phyloP scores from a whole-genome alignment of 2,113 vertebrate species.

The Loxodonta africana region DNA sequence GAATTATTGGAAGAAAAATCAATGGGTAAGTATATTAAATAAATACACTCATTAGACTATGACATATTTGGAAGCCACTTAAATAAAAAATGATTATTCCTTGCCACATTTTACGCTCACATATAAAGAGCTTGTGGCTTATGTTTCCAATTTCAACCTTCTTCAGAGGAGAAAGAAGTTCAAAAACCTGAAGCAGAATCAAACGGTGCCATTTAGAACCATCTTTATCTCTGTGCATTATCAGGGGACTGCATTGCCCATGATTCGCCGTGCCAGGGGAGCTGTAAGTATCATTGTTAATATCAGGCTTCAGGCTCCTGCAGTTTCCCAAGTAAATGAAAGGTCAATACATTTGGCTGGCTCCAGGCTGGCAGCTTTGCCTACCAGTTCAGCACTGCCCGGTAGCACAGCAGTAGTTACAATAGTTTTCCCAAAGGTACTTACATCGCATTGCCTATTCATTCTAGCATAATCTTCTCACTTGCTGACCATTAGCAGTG shows the following conservation, averaged over 20 bases:
- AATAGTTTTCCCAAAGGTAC: background rate
- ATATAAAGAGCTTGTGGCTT: background rate
- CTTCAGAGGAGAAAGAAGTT: background rate
- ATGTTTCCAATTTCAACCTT: background rate
- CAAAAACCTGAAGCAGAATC: conserved; percentile 31
- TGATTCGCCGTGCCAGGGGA: background rate
- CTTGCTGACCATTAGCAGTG: conserved; percentile 77
- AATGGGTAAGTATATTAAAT: background rate
- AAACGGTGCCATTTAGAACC: conserved; percentile 52
- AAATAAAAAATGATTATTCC: conserved; percentile 54
- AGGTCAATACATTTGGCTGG: conserved; percentile 59
- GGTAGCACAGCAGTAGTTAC: background rate
- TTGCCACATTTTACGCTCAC: conserved; percentile 30
- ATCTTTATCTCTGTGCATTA: conserved; percentile 8
- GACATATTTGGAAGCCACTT: conserved; percentile 31
- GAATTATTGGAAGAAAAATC: background rate
- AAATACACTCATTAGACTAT: background rate
- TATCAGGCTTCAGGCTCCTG: conserved; percentile 18
- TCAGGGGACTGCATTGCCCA: background rate
- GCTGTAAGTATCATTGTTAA: conserved; percentile 13
- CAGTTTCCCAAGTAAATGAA: conserved; percentile 62
- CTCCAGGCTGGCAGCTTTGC: conserved; percentile 42
- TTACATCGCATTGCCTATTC: conserved; percentile 53
- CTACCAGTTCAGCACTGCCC: conserved; percentile 19
- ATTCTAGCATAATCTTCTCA: conserved; percentile 69